Evolutionary conservation across 2,797 vertebrate species (phyloP), one percentile per base, ranked within the genome.

Genomic region (Carapus acus): DNA sequence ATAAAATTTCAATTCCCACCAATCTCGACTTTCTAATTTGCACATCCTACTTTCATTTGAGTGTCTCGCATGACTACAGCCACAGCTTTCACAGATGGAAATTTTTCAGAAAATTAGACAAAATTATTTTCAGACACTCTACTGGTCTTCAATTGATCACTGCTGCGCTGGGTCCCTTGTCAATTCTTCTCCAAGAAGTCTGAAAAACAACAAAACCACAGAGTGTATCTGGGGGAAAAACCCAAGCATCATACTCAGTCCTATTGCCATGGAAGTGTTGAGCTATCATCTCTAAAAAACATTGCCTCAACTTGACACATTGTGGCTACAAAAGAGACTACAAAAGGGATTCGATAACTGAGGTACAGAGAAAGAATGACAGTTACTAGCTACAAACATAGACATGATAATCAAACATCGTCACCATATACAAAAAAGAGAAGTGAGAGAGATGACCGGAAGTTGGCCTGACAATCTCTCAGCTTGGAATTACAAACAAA

Each of bases 161-260:
- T 40, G 27, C 14, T 37, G 13, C 15, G 36, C 1, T 1, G 2
- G 19, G 39, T 56, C 43, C 43, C 20, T 29, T 37, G 14, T 36
- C 34, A 18, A 18, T 40, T 36, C 7, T n/a, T 69, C 55, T 69
- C 68, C 79, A 79, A 64, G n/a, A 43, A 15, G 36, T 59, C 33
- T 51, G 13, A 62, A 46, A 69, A 17, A 7, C 13, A 36, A 69
- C 7, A 9, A 48, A 55, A 7, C 13, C 14, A 69, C 7, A 9
- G 46, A 55, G 21, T 6, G 4, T 33, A 19, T 40, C 16, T 43
- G 9, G 14, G 29, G 60, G 31, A 44, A 23, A 43, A 49, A 17
- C 43, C 58, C 43, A 50, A n/a, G 18, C 40, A 43, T 57, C 39
- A 48, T 18, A 31, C 44, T 29, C 27, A 53, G 59, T 39, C 55